Percentiles rank a stretch among this genome's conserved stretches.
phyloP scores from a whole-genome alignment of 2,888 invertebrate genomes.

The Odontomyia ornata region DNA sequence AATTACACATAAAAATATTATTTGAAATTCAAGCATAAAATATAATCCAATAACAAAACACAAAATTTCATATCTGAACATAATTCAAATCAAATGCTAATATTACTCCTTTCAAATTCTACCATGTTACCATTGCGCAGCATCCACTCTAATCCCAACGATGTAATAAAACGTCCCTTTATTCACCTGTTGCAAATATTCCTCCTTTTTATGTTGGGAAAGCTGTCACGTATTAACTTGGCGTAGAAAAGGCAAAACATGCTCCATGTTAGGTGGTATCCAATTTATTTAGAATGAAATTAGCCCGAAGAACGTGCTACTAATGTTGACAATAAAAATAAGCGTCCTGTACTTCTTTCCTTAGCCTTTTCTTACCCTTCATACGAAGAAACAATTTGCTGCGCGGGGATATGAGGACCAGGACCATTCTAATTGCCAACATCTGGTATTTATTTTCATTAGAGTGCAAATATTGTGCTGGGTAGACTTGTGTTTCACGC shows the following conservation, averaged over 20 bases:
- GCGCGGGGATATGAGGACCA: not conserved
- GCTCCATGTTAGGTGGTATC: not conserved
- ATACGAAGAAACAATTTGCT: not conserved
- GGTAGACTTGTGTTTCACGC: no score
- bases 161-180: not conserved
- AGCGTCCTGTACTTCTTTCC: not conserved
- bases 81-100: no score
- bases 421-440: not conserved
- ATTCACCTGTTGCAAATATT: not conserved
- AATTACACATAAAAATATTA: no score
- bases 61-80: no score
- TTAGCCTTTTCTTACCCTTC: not conserved
- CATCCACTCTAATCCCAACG: not conserved
- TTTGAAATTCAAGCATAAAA: no score
- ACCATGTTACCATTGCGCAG: not conserved
- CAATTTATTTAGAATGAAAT: conserved; percentile 1
- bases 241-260: not conserved
- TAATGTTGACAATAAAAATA: conserved; percentile 6
- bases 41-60: no score
- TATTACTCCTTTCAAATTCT: no score
- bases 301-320: not conserved
- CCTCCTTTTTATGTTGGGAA: not conserved
- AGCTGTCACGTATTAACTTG: not conserved
- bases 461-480: no score
- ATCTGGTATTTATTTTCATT: not conserved